A percentile compares a stretch with the other conserved stretches of the same genome.
These are phyloP conservation scores for Drosophila macrospina DNA, from an alignment of 2,888 invertebrate genomes.

Conservation along the genomic window DNA sequence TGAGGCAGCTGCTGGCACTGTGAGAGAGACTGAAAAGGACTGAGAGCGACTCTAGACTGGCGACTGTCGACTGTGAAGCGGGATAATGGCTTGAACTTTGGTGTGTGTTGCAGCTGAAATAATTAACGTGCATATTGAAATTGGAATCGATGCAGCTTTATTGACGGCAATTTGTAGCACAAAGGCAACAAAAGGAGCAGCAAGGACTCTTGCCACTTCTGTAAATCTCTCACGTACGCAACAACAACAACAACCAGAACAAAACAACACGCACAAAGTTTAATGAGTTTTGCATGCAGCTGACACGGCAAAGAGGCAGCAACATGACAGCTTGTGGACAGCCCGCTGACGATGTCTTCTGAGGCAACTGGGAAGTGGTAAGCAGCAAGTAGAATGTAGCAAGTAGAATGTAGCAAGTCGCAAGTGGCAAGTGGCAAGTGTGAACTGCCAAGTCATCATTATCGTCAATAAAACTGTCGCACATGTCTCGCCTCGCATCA, in stretches of 20 bases:
- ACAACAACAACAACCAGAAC: conserved; percentile 8
- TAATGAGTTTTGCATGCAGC: conserved; percentile 81
- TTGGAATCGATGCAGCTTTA: conserved; percentile 49
- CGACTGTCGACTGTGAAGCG: not conserved
- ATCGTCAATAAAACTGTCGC: conserved; percentile 81
- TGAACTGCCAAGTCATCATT: conserved; percentile 77
- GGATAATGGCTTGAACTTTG: conserved; percentile 45
- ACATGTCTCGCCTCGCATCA: conserved; percentile 74
- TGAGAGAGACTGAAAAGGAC: not conserved
- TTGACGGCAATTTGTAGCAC: conserved; percentile 35
- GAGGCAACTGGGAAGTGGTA: conserved; percentile 18
- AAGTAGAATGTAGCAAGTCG: conserved; percentile 17
- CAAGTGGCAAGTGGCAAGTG: conserved; percentile 32
- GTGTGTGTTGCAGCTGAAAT: conserved; percentile 44
- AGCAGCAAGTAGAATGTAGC: conserved; percentile 14
- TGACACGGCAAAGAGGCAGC: conserved; percentile 36
- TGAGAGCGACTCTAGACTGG: no score
- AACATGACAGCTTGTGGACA: conserved; percentile 5
- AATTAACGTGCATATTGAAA: conserved; percentile 72
- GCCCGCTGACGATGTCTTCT: conserved; percentile 28
- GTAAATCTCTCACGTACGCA: conserved; percentile 66
- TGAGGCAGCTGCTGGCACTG: not conserved
- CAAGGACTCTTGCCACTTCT: conserved; percentile 26
- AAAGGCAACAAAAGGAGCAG: conserved; percentile 15
- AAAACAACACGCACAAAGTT: conserved; percentile 50